A percentile compares a stretch with the other conserved stretches of the same genome.
These are phyloP conservation scores for Lacerta viridis DNA, from an alignment of 2,797 vertebrate genomes.

Conservation along the genomic window DNA sequence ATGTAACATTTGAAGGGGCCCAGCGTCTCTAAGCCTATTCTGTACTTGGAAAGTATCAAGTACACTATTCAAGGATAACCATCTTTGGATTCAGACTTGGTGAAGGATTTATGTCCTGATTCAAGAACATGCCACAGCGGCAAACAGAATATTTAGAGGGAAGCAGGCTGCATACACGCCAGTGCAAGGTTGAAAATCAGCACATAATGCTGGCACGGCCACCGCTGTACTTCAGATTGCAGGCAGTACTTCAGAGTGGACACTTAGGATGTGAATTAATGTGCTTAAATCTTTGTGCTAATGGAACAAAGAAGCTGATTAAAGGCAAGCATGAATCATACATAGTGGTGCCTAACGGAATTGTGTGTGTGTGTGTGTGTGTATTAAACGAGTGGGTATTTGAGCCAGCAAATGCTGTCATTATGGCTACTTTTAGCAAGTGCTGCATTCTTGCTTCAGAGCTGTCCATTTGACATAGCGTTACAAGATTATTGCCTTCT, in stretches of 20 bases:
- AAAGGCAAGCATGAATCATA: conserved; percentile 2
- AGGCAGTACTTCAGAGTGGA: neutral
- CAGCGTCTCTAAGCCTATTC: neutral
- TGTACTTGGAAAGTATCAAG: neutral
- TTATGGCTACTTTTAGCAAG: neutral
- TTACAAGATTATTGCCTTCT: neutral
- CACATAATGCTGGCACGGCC: neutral
- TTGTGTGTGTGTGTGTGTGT: neutral
- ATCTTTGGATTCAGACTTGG: conserved; percentile 1
- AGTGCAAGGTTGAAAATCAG: neutral
- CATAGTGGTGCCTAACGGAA: neutral
- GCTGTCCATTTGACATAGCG: neutral
- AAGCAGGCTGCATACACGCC: neutral
- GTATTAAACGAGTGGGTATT: no score
- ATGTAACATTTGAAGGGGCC: neutral
- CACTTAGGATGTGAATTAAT: neutral
- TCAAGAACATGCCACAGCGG: neutral
- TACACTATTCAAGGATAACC: neutral
- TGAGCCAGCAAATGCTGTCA: no score
- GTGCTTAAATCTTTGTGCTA: neutral
- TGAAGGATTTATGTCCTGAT: neutral
- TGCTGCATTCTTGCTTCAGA: neutral
- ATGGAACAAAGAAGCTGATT: neutral
- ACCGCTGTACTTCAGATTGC: neutral
- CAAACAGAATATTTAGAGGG: neutral